Conservation (phyloP, 2,797 vertebrate species). For the Paedocypris micromegethes region DNA sequence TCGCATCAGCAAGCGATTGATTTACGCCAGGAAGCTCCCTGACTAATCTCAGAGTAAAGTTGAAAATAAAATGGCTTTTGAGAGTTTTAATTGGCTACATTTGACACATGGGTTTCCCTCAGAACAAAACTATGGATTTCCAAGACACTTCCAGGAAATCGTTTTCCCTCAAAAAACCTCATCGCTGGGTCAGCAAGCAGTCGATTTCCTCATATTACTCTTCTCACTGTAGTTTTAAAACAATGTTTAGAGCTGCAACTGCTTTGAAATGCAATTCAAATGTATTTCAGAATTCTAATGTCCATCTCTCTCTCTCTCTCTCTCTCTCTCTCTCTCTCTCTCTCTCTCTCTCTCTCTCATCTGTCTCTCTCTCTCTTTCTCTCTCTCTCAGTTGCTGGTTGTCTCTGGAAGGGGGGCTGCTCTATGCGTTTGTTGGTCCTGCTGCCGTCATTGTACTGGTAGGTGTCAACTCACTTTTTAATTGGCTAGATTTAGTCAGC, state of each 20-base stretch:
- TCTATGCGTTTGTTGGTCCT: slow-evolving; percentile 95
- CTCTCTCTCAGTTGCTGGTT: slow-evolving; percentile 84
- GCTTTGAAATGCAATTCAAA: no score
- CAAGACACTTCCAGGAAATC: slow-evolving; percentile 15
- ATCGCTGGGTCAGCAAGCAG: not conserved
- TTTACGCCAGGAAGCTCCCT: slow-evolving; percentile 18
- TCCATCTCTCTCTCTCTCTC: not conserved
- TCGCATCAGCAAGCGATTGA: slow-evolving; percentile 24
- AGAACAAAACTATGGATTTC: not conserved
- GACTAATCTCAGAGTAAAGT: slow-evolving; percentile 26
- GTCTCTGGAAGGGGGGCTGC: slow-evolving; percentile 90
- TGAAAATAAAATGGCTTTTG: slow-evolving; percentile 30
- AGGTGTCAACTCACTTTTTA: slow-evolving; percentile 52
- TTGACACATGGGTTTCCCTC: slow-evolving; percentile 26
- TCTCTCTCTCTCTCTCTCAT: slow-evolving; percentile 1
- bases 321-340: slow-evolving; percentile 1
- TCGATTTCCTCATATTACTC: not conserved
- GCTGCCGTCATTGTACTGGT: slow-evolving; percentile 97
- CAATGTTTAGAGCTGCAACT: not conserved
- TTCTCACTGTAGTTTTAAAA: not conserved
- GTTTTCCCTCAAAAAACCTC: slow-evolving; percentile 18
- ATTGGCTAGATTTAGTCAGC: slow-evolving; percentile 8
- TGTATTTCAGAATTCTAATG: not conserved
- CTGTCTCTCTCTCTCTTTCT: not conserved
- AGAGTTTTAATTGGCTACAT: slow-evolving; percentile 26